Percentiles rank a stretch among this genome's conserved stretches.
These are phyloP conservation scores for Hydractinia echinata DNA, from an alignment of 30 jellyfish, hydroid and myxozoan species.

Conservation along the genomic window DNA sequence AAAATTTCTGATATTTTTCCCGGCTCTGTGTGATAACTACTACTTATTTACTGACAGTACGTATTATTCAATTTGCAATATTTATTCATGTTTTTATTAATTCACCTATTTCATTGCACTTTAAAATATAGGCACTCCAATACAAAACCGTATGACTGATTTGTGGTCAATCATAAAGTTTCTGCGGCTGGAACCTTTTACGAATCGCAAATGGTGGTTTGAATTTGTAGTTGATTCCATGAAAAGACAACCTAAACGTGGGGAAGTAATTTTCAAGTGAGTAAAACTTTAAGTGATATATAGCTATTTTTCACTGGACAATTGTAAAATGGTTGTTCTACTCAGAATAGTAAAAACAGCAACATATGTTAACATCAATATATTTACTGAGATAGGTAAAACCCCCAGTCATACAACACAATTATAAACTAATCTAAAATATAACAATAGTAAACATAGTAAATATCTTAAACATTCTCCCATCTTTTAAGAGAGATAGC, in stretches of 20 bases:
- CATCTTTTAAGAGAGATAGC: no score
- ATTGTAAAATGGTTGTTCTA: neutral
- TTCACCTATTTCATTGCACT: no score
- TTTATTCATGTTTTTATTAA: no score
- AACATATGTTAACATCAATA: no score
- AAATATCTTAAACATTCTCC: no score
- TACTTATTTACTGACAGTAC: no score
- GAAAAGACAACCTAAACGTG: constrained; percentile 36
- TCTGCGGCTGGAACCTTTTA: constrained; percentile 58
- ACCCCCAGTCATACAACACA: no score
- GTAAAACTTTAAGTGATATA: neutral
- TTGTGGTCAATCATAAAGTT: constrained; percentile 61
- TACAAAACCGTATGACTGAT: constrained; percentile 73
- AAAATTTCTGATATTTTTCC: no score
- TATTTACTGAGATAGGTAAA: neutral
- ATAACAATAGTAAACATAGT: no score
- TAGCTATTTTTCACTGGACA: neutral
- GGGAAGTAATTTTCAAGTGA: constrained; percentile 32
- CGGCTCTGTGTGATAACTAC: no score
- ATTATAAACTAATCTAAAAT: no score
- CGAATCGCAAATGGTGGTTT: constrained; percentile 53
- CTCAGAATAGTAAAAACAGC: neutral
- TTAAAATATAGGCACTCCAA: constrained; percentile 49
- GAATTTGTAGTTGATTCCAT: constrained; percentile 43
- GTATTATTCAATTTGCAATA: no score